Base-by-base conservation (phyloP, 2,888 invertebrate genomes). In the Synanthedon formicaeformis region DNA sequence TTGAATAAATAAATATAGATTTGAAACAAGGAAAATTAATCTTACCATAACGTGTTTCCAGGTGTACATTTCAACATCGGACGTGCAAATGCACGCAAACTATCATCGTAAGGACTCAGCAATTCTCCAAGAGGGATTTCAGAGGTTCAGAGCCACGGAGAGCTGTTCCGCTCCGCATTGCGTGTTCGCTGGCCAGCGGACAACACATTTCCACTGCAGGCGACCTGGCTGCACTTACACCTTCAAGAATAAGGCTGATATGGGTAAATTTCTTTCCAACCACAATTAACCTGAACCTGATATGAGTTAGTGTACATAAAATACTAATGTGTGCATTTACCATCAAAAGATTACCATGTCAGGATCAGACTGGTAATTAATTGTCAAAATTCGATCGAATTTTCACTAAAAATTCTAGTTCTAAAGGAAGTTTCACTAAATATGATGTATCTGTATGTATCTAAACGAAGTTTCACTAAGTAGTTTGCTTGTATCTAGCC, bases 11-110 rank as follows among this genome's bases (percentile, higher is more conserved):
- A 16, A 16, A 16, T 16, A 16, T 16, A 16, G 16, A 16, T 16
- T 16, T 16, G 1, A 16, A 16, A n/a, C n/a, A n/a, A n/a, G n/a
- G n/a, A n/a, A n/a, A n/a, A n/a, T n/a, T n/a, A n/a, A n/a, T n/a
- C n/a, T n/a, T n/a, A n/a, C n/a, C n/a, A n/a, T n/a, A n/a, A n/a
- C n/a, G n/a, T n/a, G n/a, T n/a, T 16, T 70, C 49, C 65, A 88
- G 88, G 96, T 97, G 1, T 99, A 99, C 88, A 98, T 99, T 73
- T 97, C 97, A 67, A 99, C 99, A 3, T 98, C 98, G 51, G 99
- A 99, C 80, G 98, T 99, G 4, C 98, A 99, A 85, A 98, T 98
- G 98, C 99, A 99, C 80, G 97, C 98, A 3, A 98, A 98, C 83
- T 98, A 98, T 79, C 99, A 99, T 79, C 92, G 98, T 54, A 99